Base-by-base conservation (phyloP, 2,797 vertebrate genomes). In the Lepidocolaptes lacrymiger region DNA sequence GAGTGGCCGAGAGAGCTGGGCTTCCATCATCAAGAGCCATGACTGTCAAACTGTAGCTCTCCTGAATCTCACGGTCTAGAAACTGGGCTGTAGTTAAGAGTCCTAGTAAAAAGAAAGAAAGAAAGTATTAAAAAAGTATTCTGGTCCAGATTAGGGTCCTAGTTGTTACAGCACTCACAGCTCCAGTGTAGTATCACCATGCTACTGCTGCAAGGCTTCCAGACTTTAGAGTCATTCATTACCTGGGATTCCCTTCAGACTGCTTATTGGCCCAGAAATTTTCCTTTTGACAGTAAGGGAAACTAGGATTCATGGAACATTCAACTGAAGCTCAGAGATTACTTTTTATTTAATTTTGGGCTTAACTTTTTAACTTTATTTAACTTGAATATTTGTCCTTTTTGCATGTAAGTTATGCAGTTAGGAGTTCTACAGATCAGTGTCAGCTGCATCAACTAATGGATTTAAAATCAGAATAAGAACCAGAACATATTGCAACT, bases 61-160 rank as follows among this genome's bases (percentile, higher is more conserved):
- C 88, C 58, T 98, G 97, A 19, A 83, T 87, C 97, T 99, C 99
- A 18, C 92, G 98, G 95, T 99, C 98, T 97, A 99, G 94, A 91
- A 97, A 78, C 16, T 97, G 93, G 7, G 97, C 95, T 75, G 99
- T 98, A 37, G 97, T 98, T 95, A 99, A 91, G 49, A 98, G 97
- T 32, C 99, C 99, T 99, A 32, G 39, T 94, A 73, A 18, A 79
- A 90, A 84, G 69, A 79, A 90, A 84, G 69, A 79, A 90, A 83
- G 66, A 74, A 56, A 54, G 22, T 49, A 56, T 64, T 30, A 3
- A 52, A 59, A 16, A 43, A 5, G 6, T 22, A 56, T 46, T 49
- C 32, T 44, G 27, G 8, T 56, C 7, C 62, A 61, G 34, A 6
- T 81, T 64, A 88, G 24, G 28, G 84, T 30, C 6, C 12, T 8